phyloP scores from a whole-genome alignment of 2,888 invertebrate genomes.

The Zelleria hepariella region DNA sequence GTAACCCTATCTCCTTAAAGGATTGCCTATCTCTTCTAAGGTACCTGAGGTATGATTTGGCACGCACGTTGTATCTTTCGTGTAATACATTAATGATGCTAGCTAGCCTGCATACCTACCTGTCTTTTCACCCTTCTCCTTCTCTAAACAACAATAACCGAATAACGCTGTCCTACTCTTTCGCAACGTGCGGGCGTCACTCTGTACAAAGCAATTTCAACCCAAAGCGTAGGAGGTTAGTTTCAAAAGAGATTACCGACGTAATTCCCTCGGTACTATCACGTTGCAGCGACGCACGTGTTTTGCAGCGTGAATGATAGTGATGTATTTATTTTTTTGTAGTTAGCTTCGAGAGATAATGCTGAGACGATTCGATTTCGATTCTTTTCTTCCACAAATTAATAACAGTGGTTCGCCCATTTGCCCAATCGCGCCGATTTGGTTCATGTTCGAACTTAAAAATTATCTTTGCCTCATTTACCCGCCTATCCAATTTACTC shows the following conservation, averaged over 20 bases:
- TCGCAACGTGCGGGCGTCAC: not conserved
- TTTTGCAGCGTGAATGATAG: conserved; percentile 43
- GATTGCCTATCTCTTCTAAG: too few relatives aligned
- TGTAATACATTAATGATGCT: too few relatives aligned
- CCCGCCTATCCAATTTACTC: too few relatives aligned
- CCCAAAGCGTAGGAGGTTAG: not conserved
- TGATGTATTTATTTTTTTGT: conserved; percentile 18
- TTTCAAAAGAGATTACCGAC: not conserved
- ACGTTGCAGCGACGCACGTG: conserved; percentile 30
- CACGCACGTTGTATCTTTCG: not conserved
- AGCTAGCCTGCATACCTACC: too few relatives aligned
- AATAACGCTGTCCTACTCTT: not conserved
- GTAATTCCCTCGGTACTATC: not conserved
- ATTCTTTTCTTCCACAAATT: too few relatives aligned
- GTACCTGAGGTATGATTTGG: too few relatives aligned
- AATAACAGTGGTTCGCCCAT: too few relatives aligned
- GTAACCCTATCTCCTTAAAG: too few relatives aligned
- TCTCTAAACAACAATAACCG: not conserved
- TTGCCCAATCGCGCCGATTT: too few relatives aligned
- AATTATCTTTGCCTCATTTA: too few relatives aligned
- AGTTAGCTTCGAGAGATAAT: not conserved
- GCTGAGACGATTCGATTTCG: not conserved
- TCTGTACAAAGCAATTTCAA: not conserved
- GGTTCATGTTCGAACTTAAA: too few relatives aligned
- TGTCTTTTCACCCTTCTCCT: not conserved